Base-by-base conservation (phyloP, 2,113 vertebrate genomes). In the Rhinoderma darwinii region DNA sequence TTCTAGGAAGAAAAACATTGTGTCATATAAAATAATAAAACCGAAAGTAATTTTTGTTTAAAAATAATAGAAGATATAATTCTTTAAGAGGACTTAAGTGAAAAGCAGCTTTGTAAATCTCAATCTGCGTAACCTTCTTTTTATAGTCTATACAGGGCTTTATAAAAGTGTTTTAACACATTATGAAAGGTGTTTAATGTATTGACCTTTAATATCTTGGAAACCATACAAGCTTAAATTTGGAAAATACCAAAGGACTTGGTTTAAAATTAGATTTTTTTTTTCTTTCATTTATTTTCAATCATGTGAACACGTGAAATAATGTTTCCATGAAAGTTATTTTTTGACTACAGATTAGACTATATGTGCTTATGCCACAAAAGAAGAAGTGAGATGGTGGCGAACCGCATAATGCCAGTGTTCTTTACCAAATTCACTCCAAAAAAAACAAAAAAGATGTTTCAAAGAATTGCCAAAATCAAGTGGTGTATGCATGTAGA, bases 131-230 rank as follows among this genome's bases (percentile, higher is more conserved):
- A 80, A 66, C 75, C 61, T 86, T 68, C 77, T 80, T 79, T 86
- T 79, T 80, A 86, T 78, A 54, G 51, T 79, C 84, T 79, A 80
- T 79, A 50, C 59, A 70, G 44, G 75, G 59, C 84, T 86, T 86
- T 86, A 79, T 86, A 70, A 80, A 86, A 86, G 75, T 80, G 43
- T 66, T 86, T 70, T 79, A 86, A 70, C 84, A 86, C 84, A 86
- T 86, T 79, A 86, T 86, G 84, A 86, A 86, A 80, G 74, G 84
- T 86, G 84, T 86, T 86, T 86, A 86, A 86, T 86, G 84, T 86
- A 79, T 86, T 86, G 84, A 86, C 84, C 84, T 86, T 86, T 86
- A 86, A 86, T 86, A 86, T 68, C 61, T 86, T 86, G 84, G 84
- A 86, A 70, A 39, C 75, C 22, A 51, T 86, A 72, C 84, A 86